Evolutionary conservation across 2,113 vertebrate species (phyloP).

Genomic region (Eublepharis macularius): DNA sequence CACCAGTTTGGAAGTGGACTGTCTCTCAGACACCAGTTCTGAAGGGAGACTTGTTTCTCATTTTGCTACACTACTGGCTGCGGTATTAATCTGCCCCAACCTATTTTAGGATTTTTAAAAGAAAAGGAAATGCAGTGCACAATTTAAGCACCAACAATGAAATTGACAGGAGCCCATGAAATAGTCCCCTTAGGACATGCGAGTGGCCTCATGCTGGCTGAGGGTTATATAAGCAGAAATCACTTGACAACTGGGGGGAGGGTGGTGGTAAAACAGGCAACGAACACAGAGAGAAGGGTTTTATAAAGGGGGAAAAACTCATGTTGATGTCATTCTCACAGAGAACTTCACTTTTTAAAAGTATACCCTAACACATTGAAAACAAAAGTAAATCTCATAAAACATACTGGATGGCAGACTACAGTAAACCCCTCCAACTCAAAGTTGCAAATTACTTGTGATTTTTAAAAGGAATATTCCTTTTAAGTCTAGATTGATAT

Average conservation of each 20-base stretch:
- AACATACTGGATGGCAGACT: slow-evolving; percentile 70
- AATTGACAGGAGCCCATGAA: slow-evolving; percentile 5
- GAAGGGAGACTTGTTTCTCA: neutral
- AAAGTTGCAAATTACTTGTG: slow-evolving; percentile 38
- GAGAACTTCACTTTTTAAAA: slow-evolving; percentile 53
- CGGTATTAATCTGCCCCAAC: neutral
- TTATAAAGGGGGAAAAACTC: slow-evolving; percentile 42
- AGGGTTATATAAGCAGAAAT: slow-evolving; percentile 19
- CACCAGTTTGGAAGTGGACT: neutral
- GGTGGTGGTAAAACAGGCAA: slow-evolving; percentile 42
- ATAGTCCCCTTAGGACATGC: accelerated
- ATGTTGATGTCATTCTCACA: slow-evolving; percentile 61
- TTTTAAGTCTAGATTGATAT: slow-evolving; percentile 55
- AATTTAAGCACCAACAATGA: slow-evolving; percentile 9
- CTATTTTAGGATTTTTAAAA: neutral
- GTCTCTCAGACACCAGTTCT: neutral
- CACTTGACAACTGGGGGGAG: neutral
- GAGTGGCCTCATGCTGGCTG: neutral
- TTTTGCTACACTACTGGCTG: neutral
- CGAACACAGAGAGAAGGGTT: slow-evolving; percentile 55
- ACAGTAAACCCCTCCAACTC: slow-evolving; percentile 48
- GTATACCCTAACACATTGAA: slow-evolving; percentile 59
- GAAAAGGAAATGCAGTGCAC: neutral
- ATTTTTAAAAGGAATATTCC: slow-evolving; percentile 53
- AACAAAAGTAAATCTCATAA: slow-evolving; percentile 67